Percentiles rank a stretch among this genome's conserved stretches.
These are phyloP conservation scores for Ganaspis sp. DNA, from an alignment of 1,140 invertebrate genomes.

Conservation along the genomic window DNA sequence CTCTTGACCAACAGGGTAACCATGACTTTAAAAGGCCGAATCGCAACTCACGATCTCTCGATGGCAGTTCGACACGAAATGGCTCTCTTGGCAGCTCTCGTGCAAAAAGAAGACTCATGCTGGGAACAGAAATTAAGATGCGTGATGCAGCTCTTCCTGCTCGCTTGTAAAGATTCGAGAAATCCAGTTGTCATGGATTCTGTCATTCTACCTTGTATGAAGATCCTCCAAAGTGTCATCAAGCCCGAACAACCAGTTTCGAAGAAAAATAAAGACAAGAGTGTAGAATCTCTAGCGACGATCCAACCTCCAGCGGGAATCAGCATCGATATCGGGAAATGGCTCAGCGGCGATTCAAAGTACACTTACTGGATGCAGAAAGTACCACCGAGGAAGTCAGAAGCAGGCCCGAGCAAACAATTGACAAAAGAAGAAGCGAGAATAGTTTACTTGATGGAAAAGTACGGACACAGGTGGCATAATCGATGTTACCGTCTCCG, in stretches of 20 bases:
- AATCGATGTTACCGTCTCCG: slow-evolving; percentile 68
- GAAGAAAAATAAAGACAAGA: slow-evolving; percentile 79
- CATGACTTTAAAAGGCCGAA: slow-evolving; percentile 83
- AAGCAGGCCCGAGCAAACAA: slow-evolving; percentile 58
- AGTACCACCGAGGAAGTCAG: slow-evolving; percentile 74
- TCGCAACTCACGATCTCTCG: slow-evolving; percentile 83
- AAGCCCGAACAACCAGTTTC: slow-evolving; percentile 81
- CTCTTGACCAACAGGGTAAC: slow-evolving; percentile 90
- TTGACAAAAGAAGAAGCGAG: slow-evolving; percentile 75
- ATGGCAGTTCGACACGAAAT: slow-evolving; percentile 91
- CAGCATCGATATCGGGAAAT: slow-evolving; percentile 85
- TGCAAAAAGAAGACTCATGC: slow-evolving; percentile 95
- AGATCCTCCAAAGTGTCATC: slow-evolving; percentile 88
- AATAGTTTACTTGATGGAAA: slow-evolving; percentile 83
- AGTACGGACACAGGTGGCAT: slow-evolving; percentile 84
- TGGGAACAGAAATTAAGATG: slow-evolving; percentile 96
- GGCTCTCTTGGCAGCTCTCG: slow-evolving; percentile 88
- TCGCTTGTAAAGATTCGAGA: slow-evolving; percentile 83
- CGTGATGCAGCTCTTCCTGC: slow-evolving; percentile 90
- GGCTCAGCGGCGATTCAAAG: slow-evolving; percentile 84
- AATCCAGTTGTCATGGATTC: slow-evolving; percentile 87
- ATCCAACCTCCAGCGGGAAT: slow-evolving; percentile 79
- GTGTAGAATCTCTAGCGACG: slow-evolving; percentile 76
- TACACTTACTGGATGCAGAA: slow-evolving; percentile 86
- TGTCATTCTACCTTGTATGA: slow-evolving; percentile 88